Percentiles rank a stretch among this genome's conserved stretches.
Conservation (phyloP, 2,888 invertebrate species). For the Bombylius discolor region DNA sequence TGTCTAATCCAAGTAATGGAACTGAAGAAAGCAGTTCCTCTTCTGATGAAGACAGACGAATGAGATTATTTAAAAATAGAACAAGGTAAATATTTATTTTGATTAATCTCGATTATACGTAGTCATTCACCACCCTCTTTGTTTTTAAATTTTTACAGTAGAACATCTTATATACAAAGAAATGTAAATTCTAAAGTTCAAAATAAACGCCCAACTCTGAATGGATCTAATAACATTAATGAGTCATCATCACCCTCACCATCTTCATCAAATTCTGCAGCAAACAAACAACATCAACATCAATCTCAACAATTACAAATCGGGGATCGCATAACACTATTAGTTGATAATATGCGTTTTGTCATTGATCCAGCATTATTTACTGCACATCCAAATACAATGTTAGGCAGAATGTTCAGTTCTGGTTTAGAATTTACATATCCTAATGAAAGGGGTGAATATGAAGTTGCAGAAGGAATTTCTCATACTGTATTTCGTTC, state of each 20-base stretch:
- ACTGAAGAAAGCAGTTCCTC: no score
- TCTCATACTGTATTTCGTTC: constrained; percentile 90
- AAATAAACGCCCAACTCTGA: not conserved
- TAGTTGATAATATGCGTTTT: constrained; percentile 94
- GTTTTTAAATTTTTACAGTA: not conserved
- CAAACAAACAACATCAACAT: not conserved
- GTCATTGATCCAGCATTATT: constrained; percentile 88
- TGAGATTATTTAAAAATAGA: constrained; percentile 56
- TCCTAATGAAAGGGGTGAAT: constrained; percentile 93
- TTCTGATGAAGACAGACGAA: constrained; percentile 39
- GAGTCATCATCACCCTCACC: not conserved
- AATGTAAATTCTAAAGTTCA: not conserved
- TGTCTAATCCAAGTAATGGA: no score
- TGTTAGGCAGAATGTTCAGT: constrained; percentile 98
- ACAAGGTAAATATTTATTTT: constrained; percentile 40
- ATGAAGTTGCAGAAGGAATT: constrained; percentile 93
- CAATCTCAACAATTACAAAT: constrained; percentile 17
- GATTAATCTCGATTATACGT: no score
- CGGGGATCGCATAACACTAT: constrained; percentile 68
- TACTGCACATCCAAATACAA: constrained; percentile 91
- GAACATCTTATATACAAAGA: not conserved
- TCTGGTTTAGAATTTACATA: constrained; percentile 83
- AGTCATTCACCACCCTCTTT: no score
- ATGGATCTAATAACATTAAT: not conserved
- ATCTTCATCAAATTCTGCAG: not conserved